Conservation (phyloP, 2,797 vertebrate genomes). For the Toxotes lorentzi region DNA sequence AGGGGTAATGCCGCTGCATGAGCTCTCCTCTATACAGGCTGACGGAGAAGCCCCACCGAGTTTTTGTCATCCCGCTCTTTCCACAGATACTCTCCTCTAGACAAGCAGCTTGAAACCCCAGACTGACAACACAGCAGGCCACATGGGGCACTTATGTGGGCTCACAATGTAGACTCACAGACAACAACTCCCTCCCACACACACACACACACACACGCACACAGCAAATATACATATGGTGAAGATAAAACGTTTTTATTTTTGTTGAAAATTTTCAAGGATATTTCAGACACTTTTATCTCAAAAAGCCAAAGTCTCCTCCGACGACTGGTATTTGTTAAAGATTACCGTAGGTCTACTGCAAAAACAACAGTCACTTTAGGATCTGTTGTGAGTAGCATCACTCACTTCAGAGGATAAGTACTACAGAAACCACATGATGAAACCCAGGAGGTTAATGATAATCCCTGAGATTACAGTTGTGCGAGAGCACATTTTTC, state of each 20-base stretch:
- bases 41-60: constrained; percentile 67
- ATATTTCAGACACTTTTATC: constrained; percentile 7
- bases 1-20: constrained; percentile 71
- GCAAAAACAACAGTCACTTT: constrained; percentile 35
- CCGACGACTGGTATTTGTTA: constrained; percentile 10
- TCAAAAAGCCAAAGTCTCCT: constrained; percentile 6
- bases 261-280: constrained; percentile 3
- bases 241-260: not conserved
- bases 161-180: constrained; percentile 11
- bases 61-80: constrained; percentile 73
- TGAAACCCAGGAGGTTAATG: constrained; percentile 71
- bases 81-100: constrained; percentile 54
- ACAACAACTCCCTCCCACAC: constrained; percentile 2
- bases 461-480: constrained; percentile 72
- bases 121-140: constrained; percentile 45
- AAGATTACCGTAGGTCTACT: constrained; percentile 13
- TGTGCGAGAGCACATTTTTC: constrained; percentile 64
- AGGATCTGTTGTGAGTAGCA: constrained; percentile 45
- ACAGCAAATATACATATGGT: constrained; percentile 13
- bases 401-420: constrained; percentile 51
- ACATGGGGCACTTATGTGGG: not conserved
- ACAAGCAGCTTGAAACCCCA: constrained; percentile 53
- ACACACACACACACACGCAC: not conserved
- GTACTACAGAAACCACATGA: constrained; percentile 61
- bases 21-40: constrained; percentile 64